Evolutionary conservation across 1,140 invertebrate species (phyloP).

Genomic region (Sycophila sp.): DNA sequence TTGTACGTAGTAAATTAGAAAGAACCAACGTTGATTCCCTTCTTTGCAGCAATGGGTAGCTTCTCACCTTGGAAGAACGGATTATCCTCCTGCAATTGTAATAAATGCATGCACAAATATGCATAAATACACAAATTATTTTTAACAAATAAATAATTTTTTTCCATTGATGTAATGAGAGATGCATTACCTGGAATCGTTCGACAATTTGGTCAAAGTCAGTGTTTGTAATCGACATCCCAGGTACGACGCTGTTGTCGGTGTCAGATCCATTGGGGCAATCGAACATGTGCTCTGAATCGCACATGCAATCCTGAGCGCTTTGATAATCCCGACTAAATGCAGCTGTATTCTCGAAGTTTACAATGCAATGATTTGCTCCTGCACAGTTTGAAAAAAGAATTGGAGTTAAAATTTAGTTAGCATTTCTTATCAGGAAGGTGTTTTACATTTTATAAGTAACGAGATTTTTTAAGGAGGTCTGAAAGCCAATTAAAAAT

Average conservation of each 20-base stretch:
- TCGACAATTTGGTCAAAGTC: conserved; percentile 69
- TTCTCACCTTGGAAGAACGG: conserved; percentile 84
- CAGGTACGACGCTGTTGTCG: conserved; percentile 56
- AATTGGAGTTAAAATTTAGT: background rate
- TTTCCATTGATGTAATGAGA: too few relatives aligned
- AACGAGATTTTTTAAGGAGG: too few relatives aligned
- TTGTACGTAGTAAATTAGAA: conserved; percentile 8
- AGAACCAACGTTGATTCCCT: conserved; percentile 78
- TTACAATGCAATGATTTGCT: conserved; percentile 88
- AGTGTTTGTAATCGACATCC: conserved; percentile 58
- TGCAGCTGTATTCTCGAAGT: conserved; percentile 95
- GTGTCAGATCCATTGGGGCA: conserved; percentile 71
- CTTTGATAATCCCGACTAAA: conserved; percentile 96
- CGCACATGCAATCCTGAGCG: conserved; percentile 95
- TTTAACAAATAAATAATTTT: too few relatives aligned
- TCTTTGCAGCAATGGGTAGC: conserved; percentile 87
- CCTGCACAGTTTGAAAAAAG: conserved; percentile 59
- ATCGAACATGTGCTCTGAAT: conserved; percentile 98
- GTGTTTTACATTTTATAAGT: too few relatives aligned
- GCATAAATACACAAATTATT: too few relatives aligned
- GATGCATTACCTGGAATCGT: conserved; percentile 64
- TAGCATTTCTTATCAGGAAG: too few relatives aligned
- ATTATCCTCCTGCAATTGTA: conserved; percentile 72
- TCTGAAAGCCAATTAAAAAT: too few relatives aligned
- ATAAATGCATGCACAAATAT: conserved; percentile 7